Base-by-base conservation (phyloP, 2,888 invertebrate genomes). In the Eudemis profundana region DNA sequence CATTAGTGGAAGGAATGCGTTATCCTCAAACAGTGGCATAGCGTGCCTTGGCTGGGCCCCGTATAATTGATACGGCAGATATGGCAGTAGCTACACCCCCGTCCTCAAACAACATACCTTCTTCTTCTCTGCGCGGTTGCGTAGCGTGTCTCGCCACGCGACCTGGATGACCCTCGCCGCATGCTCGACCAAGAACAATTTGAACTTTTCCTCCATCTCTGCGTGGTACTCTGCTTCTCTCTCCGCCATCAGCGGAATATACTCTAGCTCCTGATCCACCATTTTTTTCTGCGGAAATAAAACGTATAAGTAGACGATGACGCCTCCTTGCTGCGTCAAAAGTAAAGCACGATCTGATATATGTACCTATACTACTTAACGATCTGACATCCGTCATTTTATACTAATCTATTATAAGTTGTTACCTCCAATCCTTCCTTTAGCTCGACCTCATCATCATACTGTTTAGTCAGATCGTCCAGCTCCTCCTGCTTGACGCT, bases 401-500 rank as follows among this genome's bases (percentile, higher is more conserved):
- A n/a, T n/a, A n/a, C n/a, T n/a, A n/a, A n/a, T n/a, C n/a, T 19
- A 14, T 53, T 17, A 2, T 19, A 36, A 5, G 7, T 10, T 23
- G 2, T n/a, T 69, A 92, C 93, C 86, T 90, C 85, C 17, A 94
- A 79, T 0, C 84, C 83, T 17, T 89, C 82, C 69, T 93, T 84
- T 70, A 89, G 85, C 0, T 76, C 73, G n/a, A 84, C 72, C 75
- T 94, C 94, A 0, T 87, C 87, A 7, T 94, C 92, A 68, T 86
- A 93, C 61, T 91, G 91, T 57, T 85, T 78, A 0, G 86, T 85
- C 46, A 91, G 82, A 27, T 92, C 89, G 50, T 94, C 94, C 1
- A 93, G 80, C 67, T 94, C 93, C 0, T 82, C 69, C 66, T 94
- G 94, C 68, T 93, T 93, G 46, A 93, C 93, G 0, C 89, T 89